Base-by-base conservation (phyloP, 2,888 invertebrate genomes). In the Abscondita cerata region DNA sequence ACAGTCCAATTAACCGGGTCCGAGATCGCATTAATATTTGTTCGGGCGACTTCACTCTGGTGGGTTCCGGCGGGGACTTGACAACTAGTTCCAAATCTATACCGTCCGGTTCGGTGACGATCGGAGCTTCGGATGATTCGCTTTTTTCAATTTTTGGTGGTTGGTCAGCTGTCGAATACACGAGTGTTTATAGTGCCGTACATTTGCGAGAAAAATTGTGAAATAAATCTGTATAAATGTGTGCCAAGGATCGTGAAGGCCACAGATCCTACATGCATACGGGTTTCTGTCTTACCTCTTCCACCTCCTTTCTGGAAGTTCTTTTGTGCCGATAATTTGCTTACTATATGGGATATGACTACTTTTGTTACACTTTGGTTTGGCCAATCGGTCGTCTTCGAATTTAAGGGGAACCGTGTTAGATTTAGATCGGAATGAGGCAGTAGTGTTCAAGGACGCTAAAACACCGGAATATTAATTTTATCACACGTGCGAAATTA, bases 1-100 rank as follows among this genome's bases (percentile, higher is more conserved):
- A 95, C 95, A 52, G 95, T 95, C 95, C 95, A 96, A 82, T 95
- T 95, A 74, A 95, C 95, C 52, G 95, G 95, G 82, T 95, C 95
- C 11, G 95, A 15, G 95, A 95, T 70, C 93, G 87, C 90, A 95
- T 93, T 78, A 94, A 88, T 82, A 94, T 92, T 80, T 94, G 93
- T 78, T 95, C 95, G 0, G 95, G 95, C 9, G 95, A 95, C 81
- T 95, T 96, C 64, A 95, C 95, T 75, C 95, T 84, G 46, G 95
- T 96, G 44, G 95, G 95, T 77, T 96, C 95, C 47, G 95, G 95
- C 0, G 95, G 95, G 15, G 95, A 95, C 81, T 95, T 95, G 20
- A 95, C 92, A 70, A 95, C 89, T 41, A 89, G 90, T 74, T 89
- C 89, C 74, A 83, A 81, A 75, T 82, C 81, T 65, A 78, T 72